Conservation (phyloP, 2,888 invertebrate genomes). For the Tolmerus cingulatus region DNA sequence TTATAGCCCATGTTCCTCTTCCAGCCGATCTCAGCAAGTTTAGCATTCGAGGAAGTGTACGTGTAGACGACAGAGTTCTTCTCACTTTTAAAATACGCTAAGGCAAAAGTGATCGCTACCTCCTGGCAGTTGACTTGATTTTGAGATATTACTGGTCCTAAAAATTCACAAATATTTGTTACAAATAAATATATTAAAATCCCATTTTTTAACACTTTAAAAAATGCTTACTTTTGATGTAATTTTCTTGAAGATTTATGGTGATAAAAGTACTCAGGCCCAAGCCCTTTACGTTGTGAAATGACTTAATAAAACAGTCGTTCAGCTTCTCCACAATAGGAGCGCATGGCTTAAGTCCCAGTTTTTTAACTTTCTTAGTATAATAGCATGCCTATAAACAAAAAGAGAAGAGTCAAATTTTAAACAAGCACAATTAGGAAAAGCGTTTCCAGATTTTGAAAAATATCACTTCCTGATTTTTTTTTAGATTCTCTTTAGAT, state of each 20-base stretch:
- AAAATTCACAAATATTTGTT: conserved; percentile 2
- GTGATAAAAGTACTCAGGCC: conserved; percentile 57
- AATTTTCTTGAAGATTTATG: conserved; percentile 57
- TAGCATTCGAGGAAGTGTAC: conserved; percentile 51
- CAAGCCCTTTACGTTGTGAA: conserved; percentile 41
- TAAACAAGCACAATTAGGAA: no score
- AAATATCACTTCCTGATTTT: no score
- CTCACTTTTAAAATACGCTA: conserved; percentile 57
- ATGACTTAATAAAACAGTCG: background rate
- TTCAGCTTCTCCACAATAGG: conserved; percentile 42
- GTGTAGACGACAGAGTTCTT: conserved; percentile 53
- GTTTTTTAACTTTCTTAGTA: conserved; percentile 2
- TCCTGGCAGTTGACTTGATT: conserved; percentile 55
- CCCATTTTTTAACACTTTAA: no score
- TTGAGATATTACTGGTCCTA: conserved; percentile 53
- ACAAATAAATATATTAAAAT: background rate
- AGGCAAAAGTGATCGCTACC: conserved; percentile 57
- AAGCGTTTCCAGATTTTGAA: no score
- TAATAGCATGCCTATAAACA: conserved; percentile 31
- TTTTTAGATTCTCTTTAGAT: no score
- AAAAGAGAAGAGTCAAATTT: background rate
- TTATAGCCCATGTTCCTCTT: conserved; percentile 12
- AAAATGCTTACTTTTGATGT: conserved; percentile 55
- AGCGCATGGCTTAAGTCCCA: background rate
- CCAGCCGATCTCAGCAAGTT: conserved; percentile 54